Base-by-base conservation (phyloP, 2,113 vertebrate species). In the Eclectus roratus region DNA sequence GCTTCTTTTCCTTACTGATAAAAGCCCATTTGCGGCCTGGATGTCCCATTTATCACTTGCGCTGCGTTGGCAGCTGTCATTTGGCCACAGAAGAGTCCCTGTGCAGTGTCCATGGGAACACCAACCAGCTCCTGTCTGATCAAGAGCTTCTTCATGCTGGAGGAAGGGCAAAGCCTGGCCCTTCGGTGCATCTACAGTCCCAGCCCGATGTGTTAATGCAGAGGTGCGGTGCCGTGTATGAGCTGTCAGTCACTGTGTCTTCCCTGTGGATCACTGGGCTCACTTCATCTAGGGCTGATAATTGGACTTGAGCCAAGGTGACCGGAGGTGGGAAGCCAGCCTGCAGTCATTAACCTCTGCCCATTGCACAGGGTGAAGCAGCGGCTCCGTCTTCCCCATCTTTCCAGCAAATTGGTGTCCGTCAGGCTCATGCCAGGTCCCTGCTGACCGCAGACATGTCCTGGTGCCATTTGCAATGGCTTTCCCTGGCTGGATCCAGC, bases 261-360 rank as follows among this genome's bases (percentile, higher is more conserved):
- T 52, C 85, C 71, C 61, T 19, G 70, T 39, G 78, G 65, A 72
- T 84, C 83, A 7, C 79, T 7, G 61, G 69, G 77, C 69, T 96
- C 86, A 9, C 77, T 84, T 52, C 41, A 96, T 96, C 84, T 92
- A 17, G 65, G 94, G 70, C 88, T 96, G 96, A 81, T 94, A 97
- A 97, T 92, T 92, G 94, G 93, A 76, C 88, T 76, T 31, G 83
- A 92, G 93, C 83, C 86, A 53, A 85, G 93, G 93, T 93, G 91
- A 29, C 31, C 1, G 1, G 88, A 96, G 93, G 93, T 96, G 96
- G 88, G 91, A 96, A 96, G 91, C 52, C 89, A 84, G 73, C 11
- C 85, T 20, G 41, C 53, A 44, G 56, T 96, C 93, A 73, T 96
- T 96, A 96, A 94, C 93, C 94, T 95, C 86, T 53, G 52, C 66